Percentiles rank a stretch among this genome's conserved stretches.
These are phyloP conservation scores for Dreissena polymorpha DNA, from an alignment of 1,140 invertebrate species.

Conservation along the genomic window DNA sequence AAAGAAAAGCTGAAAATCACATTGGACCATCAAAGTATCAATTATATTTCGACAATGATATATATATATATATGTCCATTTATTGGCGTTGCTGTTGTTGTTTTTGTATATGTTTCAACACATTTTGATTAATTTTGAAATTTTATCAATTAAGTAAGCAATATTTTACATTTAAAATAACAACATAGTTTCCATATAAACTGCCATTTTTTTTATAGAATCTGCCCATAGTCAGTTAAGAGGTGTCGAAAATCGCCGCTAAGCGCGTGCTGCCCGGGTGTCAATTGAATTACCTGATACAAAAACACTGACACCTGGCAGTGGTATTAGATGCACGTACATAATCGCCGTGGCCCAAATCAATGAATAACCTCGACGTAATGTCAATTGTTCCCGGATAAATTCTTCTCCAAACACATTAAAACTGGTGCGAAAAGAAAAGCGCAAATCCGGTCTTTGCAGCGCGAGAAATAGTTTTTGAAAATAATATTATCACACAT, in stretches of 20 bases:
- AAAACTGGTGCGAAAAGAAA: slow-evolving; percentile 38
- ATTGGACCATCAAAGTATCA: too few species aligned
- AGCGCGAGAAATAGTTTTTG: slow-evolving; percentile 28
- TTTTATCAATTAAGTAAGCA: too few species aligned
- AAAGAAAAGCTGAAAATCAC: too few species aligned
- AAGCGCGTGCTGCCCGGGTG: slow-evolving; percentile 30
- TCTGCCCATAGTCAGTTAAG: too few species aligned
- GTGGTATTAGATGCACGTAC: slow-evolving; percentile 29
- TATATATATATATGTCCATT: too few species aligned
- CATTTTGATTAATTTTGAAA: too few species aligned
- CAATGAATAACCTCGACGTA: slow-evolving; percentile 14
- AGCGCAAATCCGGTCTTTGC: slow-evolving; percentile 28
- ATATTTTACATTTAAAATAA: too few species aligned
- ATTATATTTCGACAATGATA: too few species aligned
- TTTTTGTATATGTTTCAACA: too few species aligned
- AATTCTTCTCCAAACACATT: slow-evolving; percentile 55
- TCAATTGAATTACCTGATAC: slow-evolving; percentile 9
- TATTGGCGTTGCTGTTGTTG: too few species aligned
- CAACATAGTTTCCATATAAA: too few species aligned
- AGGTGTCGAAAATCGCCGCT: not conserved
- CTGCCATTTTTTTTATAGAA: too few species aligned
- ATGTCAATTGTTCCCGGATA: slow-evolving; percentile 35
- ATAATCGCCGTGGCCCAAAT: slow-evolving; percentile 10
- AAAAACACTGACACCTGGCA: slow-evolving; percentile 39
- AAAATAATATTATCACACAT: slow-evolving; percentile 51